phyloP scores from a whole-genome alignment of 2,113 vertebrate species.

The Tetraodon nigroviridis region DNA sequence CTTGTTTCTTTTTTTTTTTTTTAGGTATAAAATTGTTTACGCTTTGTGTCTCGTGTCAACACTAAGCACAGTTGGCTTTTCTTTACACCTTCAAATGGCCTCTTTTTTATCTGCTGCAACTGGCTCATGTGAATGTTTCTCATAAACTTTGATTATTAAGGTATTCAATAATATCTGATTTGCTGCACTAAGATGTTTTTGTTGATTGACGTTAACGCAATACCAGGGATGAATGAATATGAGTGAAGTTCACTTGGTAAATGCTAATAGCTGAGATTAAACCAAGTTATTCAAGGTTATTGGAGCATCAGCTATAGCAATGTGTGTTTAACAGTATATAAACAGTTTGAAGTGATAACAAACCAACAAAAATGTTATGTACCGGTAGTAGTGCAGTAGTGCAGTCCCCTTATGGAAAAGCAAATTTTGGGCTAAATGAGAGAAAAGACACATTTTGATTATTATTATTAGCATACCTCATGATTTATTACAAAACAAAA shows the following conservation, averaged over 20 bases:
- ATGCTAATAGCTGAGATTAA: constrained; percentile 2
- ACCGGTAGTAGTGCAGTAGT: background rate
- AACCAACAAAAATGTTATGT: no score
- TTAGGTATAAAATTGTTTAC: constrained; percentile 12
- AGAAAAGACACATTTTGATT: no score
- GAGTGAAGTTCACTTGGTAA: constrained; percentile 4
- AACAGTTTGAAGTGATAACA: background rate
- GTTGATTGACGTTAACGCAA: background rate
- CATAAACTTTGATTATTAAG: background rate
- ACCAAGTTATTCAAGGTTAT: background rate
- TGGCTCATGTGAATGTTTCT: background rate
- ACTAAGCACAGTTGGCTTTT: constrained; percentile 46
- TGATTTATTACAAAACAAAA: background rate
- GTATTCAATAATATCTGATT: no score
- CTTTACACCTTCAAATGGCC: constrained; percentile 23
- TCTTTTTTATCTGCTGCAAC: constrained; percentile 16
- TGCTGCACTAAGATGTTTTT: background rate
- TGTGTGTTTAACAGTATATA: constrained; percentile 6
- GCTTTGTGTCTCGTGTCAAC: constrained; percentile 40
- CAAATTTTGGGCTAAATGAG: no score
- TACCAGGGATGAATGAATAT: constrained; percentile 13
- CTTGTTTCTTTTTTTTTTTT: constrained; percentile 8
- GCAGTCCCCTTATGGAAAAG: background rate
- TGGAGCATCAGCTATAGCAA: constrained; percentile 4
- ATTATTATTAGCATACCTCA: no score